These are phyloP conservation scores for Chondrilla cf. caribensis DNA, from an alignment of 37 sponge, comb jelly and placozoan genomes.

Conservation along the genomic window DNA sequence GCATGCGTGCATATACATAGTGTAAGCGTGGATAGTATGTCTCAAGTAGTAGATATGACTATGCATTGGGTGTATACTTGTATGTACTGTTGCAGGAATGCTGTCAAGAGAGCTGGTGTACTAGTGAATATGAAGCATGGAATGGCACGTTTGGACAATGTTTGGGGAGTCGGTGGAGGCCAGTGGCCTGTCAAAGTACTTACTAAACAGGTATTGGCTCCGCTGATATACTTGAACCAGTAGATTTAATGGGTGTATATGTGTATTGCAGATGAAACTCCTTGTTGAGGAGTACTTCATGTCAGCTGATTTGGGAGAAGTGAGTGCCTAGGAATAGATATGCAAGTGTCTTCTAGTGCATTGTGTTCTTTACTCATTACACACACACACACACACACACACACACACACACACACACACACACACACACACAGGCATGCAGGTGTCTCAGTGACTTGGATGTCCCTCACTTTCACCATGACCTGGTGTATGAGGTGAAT, in stretches of 20 bases:
- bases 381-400: too few species aligned
- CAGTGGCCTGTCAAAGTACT: slow-evolving; percentile 79
- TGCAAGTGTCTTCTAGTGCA: too few species aligned
- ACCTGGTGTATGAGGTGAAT: slow-evolving; percentile 85
- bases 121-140: slow-evolving; percentile 85
- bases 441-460: slow-evolving; percentile 79
- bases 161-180: slow-evolving; percentile 88
- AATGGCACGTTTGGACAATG: slow-evolving; percentile 76
- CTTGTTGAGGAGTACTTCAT: slow-evolving; percentile 77
- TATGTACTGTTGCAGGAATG: slow-evolving; percentile 63
- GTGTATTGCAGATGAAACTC: slow-evolving; percentile 69
- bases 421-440: slow-evolving; percentile 37
- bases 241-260: too few species aligned
- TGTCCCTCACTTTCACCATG: slow-evolving; percentile 97
- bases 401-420: too few species aligned
- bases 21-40: too few species aligned
- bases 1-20: too few species aligned
- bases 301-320: slow-evolving; percentile 74
- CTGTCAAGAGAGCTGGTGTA: slow-evolving; percentile 69
- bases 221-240: too few species aligned
- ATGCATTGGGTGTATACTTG: too few species aligned
- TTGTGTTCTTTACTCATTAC: not conserved
- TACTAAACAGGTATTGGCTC: slow-evolving; percentile 70
- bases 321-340: too few species aligned
- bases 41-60: too few species aligned